Base-by-base conservation (phyloP, 30 jellyfish, hydroid and myxozoan genomes). In the Cassiopea xamachana region DNA sequence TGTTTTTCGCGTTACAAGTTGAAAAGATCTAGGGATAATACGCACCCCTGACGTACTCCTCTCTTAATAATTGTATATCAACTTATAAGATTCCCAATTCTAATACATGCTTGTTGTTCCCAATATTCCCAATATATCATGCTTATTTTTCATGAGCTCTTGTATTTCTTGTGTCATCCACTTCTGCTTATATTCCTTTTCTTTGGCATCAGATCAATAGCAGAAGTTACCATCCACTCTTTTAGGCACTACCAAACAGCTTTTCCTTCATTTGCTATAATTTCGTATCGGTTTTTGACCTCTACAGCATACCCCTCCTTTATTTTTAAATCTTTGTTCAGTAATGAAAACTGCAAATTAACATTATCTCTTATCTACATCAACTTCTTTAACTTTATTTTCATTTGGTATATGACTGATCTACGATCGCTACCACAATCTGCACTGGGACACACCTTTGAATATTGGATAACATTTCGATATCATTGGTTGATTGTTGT, bases 71-170 rank as follows among this genome's bases (percentile, higher is more conserved):
- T 55, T 3, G 0, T 55, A 55, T 55, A 55, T 55, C 64, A 0
- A 55, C 78, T 69, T 1, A n/a, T 17, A 69, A 17, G n/a, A 69
- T 69, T 69, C 46, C 78, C 78, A 17, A 69, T 8, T 69, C 1
- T 69, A 17, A 69, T 43, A 0, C 48, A 18, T 6, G 78, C 78
- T 6, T 69, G 78, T 43, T 69, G 78, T 15, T 43, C 48, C 46
- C 78, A 69, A 43, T 43, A n/a, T n/a, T n/a, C n/a, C n/a, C n/a
- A n/a, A n/a, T n/a, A n/a, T n/a, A n/a, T n/a, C n/a, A n/a, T n/a
- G 46, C 50, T 77, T 64, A 9, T 77, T 77, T 55, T 15, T 49
- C 73, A 77, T 43, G 39, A 77, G 74, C 49, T 77, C 87, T 77
- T 0, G 45, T 39, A 46, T 77, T 55, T 77, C 84, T 19, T 75